These are phyloP conservation scores for Cryptus viduatorius DNA, from an alignment of 2,888 invertebrate genomes.

Conservation along the genomic window DNA sequence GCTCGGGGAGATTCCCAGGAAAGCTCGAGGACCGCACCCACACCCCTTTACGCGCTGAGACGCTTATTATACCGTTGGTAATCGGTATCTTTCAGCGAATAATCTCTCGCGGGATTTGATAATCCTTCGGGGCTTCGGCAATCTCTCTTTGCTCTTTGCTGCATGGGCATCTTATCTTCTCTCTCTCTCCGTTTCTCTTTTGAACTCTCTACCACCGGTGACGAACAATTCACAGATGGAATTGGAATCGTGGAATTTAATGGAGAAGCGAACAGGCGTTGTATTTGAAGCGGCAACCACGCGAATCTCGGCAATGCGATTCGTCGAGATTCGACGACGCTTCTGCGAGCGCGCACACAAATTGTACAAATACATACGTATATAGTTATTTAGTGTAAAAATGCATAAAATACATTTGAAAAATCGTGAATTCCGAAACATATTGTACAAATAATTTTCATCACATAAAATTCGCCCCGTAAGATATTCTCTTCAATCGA, in stretches of 20 bases:
- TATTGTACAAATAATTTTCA: too few relatives aligned
- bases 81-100: conserved; percentile 36
- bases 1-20: neutral
- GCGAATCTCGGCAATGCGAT: neutral
- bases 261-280: neutral
- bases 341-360: neutral
- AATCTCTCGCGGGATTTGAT: conserved; percentile 34
- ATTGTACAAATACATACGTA: too few relatives aligned
- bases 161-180: neutral
- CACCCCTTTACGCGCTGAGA: neutral
- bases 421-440: too few relatives aligned
- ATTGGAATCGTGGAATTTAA: conserved; percentile 37
- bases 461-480: too few relatives aligned
- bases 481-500: too few relatives aligned
- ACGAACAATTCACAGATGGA: conserved; percentile 3
- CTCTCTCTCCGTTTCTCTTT: neutral
- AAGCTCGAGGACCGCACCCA: conserved; percentile 4
- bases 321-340: neutral
- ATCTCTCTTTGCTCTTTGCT: conserved; percentile 23
- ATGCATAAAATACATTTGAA: too few relatives aligned
- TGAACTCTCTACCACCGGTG: neutral
- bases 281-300: too few relatives aligned
- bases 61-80: conserved; percentile 36
- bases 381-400: too few relatives aligned
- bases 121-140: conserved; percentile 40